Evolutionary conservation across 2,797 vertebrate species (phyloP), one percentile per base, ranked within the genome.

Genomic region (Labroides dimidiatus): DNA sequence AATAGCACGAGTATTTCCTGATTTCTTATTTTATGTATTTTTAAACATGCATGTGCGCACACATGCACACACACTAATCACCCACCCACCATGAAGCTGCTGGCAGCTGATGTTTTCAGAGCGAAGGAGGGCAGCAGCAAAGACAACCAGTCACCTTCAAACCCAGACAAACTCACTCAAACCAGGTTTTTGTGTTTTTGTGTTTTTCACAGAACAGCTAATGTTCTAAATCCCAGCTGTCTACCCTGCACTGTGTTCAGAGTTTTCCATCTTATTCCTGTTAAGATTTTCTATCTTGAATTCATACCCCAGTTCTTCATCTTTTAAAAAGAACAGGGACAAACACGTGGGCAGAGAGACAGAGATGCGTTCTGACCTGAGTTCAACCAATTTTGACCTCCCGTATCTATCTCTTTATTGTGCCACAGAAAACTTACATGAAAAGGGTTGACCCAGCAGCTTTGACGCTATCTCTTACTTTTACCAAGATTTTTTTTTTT

Each of bases 201-300:
- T 58, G 74, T 52, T 79, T 85, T 69, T 9, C 74, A 57, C 4
- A 9, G 58, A 67, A 75, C 72, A 82, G 61, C 64, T 52, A 45
- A 50, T 72, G 69, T 30, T 80, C 78, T 84, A 59, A 66, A 78
- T 84, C 79, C 72, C 73, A 61, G 71, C 19, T 23, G 70, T 74
- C 63, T 55, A 57, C 39, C 58, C 27, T 72, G 23, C 1, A 76
- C 72, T 63, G n/a, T 69, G 66, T 78, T 67, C 77, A 19, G 59
- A 49, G 74, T 75, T 63, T 69, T 64, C 52, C 44, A 30, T 71
- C 60, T 52, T 41, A 74, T 72, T 80, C 15, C 48, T 71, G 83
- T 80, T 75, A 65, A 47, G 66, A 24, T 53, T 69, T 57, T 78
- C 69, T 78, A 76, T 73, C 74, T 84, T 84, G 74, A 84, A 74